Base-by-base conservation (phyloP, 2,797 vertebrate species). In the Tragopan temminckii region DNA sequence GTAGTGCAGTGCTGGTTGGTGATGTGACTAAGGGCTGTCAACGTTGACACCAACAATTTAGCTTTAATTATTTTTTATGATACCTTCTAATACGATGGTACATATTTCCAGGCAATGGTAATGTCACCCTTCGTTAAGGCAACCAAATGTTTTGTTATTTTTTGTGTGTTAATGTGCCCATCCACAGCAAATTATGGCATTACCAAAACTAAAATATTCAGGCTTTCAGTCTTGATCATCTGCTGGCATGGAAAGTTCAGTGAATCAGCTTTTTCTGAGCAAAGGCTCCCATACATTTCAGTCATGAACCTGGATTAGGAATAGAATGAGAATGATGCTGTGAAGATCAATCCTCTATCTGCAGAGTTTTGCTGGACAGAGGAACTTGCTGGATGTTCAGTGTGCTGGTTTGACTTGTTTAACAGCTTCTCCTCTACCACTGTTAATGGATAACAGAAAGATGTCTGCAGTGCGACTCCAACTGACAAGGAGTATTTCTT, bases 1-100 rank as follows among this genome's bases (percentile, higher is more conserved):
- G 79, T 81, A 85, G 24, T 4, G 11, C 59, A 91, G 45, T 0
- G 5, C 57, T 69, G 40, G 45, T 62, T 57, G 57, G n/a, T 50
- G 61, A 78, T 2, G 2, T 68, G 61, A 87, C 61, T 86, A 68
- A 72, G 40, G 40, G 40, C 81, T 87, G 64, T 80, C 89, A 72
- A 61, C 45, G 4, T 8, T 77, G 55, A 86, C 81, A 77, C 42
- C 29, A 57, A 64, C 57, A 59, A 29, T 67, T 84, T 86, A 50
- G 40, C 8, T 80, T 84, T 89, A 72, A 72, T 91, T 84, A 64
- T 48, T 82, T 72, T 83, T 91, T 71, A 69, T 46, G 57, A 74
- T 87, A 69, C 66, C 85, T 93, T 42, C 33, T 33, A 84, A 79
- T 52, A 64, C 66, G 80, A 66, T 42, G 70, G 31, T 70, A 57